Base-by-base conservation (phyloP, 1,140 invertebrate genomes). In the Drosophila virilis region DNA sequence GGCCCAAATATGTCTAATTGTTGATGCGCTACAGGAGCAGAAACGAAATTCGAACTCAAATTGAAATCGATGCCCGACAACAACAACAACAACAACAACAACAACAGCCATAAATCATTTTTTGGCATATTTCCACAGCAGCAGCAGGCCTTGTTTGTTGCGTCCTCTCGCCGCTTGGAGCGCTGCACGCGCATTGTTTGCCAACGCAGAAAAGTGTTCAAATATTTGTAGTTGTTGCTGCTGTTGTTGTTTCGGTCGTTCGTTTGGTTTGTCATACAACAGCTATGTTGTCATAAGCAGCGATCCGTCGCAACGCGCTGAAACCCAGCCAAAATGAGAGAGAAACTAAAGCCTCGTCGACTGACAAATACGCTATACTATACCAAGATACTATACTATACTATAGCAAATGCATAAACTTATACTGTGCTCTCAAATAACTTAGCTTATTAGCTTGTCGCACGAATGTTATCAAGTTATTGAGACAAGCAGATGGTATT, bases 71-170 rank as follows among this genome's bases (percentile, higher is more conserved):
- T 88, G 62, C 75, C 52, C 15, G 10, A 15, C 43, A 60, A 55
- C 13, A 52, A 52, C 22, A 62, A 46, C 17, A 52, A 33, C 42
- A 50, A 15, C 46, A 13, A 40, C 40, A 10, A 46, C 32, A 50
- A 33, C 42, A 48, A 45, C 17, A 55, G 17, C 78, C 82, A 85
- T 85, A 85, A 82, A 85, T 85, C 82, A 82, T 82, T 68, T n/a
- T 74, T 67, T 73, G 70, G 57, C 65, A 68, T 48, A 61, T 74
- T 67, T 67, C 40, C 62, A 17, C 10, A 55, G 60, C 33, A 38
- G 8, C 67, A 50, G 28, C 32, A 38, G 28, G 10, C 35, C 66
- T 22, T 10, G 37, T 35, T n/a, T 66, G 62, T 52, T 66, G 46
- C 37, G 55, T 33, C 13, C 9, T 42, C 50, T 74, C 65, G 46